These are phyloP conservation scores for Acrossocheilus fasciatus DNA, from an alignment of 2,797 vertebrate genomes.

Conservation along the genomic window DNA sequence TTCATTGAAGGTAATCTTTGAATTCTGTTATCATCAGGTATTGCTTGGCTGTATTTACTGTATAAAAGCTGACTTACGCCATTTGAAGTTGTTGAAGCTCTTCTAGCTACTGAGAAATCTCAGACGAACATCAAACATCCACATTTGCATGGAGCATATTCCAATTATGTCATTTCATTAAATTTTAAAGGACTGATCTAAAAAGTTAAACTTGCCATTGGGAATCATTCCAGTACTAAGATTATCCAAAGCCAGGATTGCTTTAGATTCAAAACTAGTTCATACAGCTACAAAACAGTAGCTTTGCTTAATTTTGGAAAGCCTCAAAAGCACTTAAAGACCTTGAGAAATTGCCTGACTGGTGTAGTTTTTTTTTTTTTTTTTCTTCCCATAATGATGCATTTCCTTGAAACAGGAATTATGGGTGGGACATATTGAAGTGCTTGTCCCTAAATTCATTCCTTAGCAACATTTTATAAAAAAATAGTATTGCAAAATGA, in stretches of 20 bases:
- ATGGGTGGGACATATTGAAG: background rate
- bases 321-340: background rate
- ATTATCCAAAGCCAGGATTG: background rate
- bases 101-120: background rate
- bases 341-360: background rate
- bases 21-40: background rate
- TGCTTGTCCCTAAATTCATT: too few species aligned
- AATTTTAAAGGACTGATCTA: constrained; percentile 5
- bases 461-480: background rate
- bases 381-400: background rate
- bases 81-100: background rate
- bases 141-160: constrained; percentile 20
- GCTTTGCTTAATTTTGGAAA: background rate
- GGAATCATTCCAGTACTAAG: background rate
- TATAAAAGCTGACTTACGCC: background rate
- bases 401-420: background rate
- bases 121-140: background rate
- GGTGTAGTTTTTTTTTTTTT: background rate
- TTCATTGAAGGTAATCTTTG: background rate
- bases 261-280: constrained; percentile 4
- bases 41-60: background rate
- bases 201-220: constrained; percentile 14
- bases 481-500: background rate
- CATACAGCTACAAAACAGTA: background rate
- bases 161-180: constrained; percentile 10